phyloP scores from a whole-genome alignment of 2,888 invertebrate genomes.

The Acleris literana region DNA sequence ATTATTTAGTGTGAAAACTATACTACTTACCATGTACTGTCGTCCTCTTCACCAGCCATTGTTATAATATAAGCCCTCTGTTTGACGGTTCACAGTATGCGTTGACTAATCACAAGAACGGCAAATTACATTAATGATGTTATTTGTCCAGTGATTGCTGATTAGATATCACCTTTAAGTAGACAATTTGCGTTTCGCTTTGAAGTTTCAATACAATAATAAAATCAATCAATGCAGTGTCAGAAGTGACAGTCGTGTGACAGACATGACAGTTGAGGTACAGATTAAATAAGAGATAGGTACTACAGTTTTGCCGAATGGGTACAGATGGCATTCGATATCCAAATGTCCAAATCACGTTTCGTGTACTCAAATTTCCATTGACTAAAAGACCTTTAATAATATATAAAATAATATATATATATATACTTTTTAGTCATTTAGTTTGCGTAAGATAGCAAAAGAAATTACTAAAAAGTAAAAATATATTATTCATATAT shows the following conservation, averaged over 20 bases:
- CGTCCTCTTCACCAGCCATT: slow-evolving; percentile 85
- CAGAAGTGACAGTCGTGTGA: slow-evolving; percentile 21
- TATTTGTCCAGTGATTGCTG: slow-evolving; percentile 23
- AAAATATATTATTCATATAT: no score
- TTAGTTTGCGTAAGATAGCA: no score
- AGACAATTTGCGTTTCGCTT: background rate
- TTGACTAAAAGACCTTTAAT: no score
- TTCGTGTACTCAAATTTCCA: no score
- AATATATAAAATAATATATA: no score
- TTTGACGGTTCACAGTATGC: slow-evolving; percentile 15
- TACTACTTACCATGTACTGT: slow-evolving; percentile 84
- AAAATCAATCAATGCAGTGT: slow-evolving; percentile 31
- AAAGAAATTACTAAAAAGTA: no score
- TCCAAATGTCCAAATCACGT: no score
- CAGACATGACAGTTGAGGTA: background rate
- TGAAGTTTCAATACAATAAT: slow-evolving; percentile 27
- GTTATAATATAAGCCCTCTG: slow-evolving; percentile 28
- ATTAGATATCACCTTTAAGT: slow-evolving; percentile 27
- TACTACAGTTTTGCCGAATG: no score
- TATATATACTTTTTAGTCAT: no score
- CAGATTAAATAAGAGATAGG: no score
- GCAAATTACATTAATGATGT: background rate
- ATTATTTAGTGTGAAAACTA: background rate
- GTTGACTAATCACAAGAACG: slow-evolving; percentile 19
- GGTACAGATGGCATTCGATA: no score